These are phyloP conservation scores for Tamias sibiricus DNA, from an alignment of 2,113 vertebrate species.

Conservation along the genomic window DNA sequence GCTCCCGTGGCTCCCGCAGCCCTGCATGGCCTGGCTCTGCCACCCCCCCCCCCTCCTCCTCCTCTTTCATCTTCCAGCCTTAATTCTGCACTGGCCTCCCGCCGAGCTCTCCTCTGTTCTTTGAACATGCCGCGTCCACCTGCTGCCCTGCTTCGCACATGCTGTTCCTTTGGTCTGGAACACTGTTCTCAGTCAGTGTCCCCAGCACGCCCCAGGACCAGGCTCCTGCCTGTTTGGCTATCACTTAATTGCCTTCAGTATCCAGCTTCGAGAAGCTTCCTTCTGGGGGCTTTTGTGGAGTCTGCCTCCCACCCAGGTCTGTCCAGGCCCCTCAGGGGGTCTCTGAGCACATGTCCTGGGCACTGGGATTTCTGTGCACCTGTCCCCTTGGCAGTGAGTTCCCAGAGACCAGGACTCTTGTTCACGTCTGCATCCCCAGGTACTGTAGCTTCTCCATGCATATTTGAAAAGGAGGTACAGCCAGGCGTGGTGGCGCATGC, in stretches of 20 bases:
- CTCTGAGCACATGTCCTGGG: neutral
- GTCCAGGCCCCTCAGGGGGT: neutral
- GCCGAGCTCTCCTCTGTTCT: neutral
- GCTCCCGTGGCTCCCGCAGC: neutral
- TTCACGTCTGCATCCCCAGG: neutral
- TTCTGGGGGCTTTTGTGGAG: neutral
- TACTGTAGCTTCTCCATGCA: neutral
- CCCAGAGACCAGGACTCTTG: neutral
- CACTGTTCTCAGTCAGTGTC: neutral
- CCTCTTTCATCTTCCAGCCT: neutral
- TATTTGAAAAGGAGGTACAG: neutral
- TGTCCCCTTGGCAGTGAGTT: neutral
- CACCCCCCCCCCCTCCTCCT: neutral
- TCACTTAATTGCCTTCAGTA: neutral
- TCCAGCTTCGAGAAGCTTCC: neutral
- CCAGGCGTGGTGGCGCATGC: too few relatives aligned
- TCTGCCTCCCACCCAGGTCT: fast-evolving
- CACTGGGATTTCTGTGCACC: neutral
- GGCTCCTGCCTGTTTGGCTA: neutral
- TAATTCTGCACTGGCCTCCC: neutral
- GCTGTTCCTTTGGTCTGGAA: neutral
- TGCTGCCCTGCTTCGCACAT: neutral
- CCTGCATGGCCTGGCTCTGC: neutral
- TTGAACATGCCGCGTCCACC: neutral
- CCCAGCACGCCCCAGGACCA: fast-evolving